Conservation (phyloP, 2,888 invertebrate genomes). For the Thecocarcelia acutangulata region DNA sequence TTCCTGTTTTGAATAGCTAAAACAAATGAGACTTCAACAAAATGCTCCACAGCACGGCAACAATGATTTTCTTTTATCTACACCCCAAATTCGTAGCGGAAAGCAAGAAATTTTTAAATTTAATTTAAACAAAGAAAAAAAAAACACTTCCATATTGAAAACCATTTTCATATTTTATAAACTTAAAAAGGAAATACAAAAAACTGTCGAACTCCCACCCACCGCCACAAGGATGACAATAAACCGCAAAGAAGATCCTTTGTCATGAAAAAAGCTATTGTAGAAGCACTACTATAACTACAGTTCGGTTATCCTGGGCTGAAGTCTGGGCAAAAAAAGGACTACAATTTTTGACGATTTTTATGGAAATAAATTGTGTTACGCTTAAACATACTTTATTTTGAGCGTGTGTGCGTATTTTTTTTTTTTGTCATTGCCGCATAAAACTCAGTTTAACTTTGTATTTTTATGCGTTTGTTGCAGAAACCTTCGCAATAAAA, state of each 20-base stretch:
- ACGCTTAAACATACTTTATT: constrained; percentile 34
- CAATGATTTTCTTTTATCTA: not conserved
- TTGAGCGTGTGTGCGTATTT: not conserved
- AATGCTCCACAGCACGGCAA: not conserved
- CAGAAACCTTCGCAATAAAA: not conserved
- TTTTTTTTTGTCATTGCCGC: not conserved
- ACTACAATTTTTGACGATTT: constrained; percentile 10
- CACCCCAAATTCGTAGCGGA: not conserved
- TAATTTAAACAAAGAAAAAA: constrained; percentile 35
- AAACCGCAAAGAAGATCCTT: constrained; percentile 32
- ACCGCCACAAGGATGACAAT: not conserved
- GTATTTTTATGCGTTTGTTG: not conserved
- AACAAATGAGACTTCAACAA: constrained; percentile 34
- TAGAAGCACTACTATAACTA: constrained; percentile 21
- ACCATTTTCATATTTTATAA: constrained; percentile 47
- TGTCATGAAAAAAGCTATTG: constrained; percentile 9
- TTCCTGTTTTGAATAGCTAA: constrained; percentile 26
- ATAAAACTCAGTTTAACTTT: not conserved
- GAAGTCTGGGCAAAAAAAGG: constrained; percentile 9
- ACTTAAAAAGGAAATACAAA: not conserved
- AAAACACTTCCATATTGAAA: constrained; percentile 39
- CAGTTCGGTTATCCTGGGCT: not conserved
- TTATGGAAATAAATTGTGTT: constrained; percentile 44
- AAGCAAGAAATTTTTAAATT: constrained; percentile 24
- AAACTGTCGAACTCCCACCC: not conserved